Conservation (phyloP, 2,888 invertebrate genomes). For the Eumerus sabulonum region DNA sequence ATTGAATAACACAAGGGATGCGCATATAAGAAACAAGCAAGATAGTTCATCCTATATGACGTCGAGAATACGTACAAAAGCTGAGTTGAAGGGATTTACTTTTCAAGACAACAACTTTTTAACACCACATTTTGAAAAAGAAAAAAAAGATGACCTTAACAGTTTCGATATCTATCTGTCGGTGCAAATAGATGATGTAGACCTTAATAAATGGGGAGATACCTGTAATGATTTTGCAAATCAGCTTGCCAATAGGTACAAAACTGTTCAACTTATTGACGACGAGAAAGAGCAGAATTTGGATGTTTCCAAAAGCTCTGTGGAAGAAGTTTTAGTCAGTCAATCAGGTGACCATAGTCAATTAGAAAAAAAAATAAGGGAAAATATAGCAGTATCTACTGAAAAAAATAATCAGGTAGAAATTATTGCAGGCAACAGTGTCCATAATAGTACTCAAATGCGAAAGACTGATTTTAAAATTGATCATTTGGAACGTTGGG, state of each 20-base stretch:
- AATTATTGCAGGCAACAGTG: too few relatives aligned
- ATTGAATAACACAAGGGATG: too few relatives aligned
- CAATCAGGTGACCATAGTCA: too few relatives aligned
- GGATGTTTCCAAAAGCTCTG: not conserved
- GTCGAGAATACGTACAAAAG: conserved; percentile 91
- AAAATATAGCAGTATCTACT: too few relatives aligned
- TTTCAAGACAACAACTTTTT: conserved; percentile 69
- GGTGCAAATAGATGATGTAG: conserved; percentile 69
- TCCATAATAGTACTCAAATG: not conserved
- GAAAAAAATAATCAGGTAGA: too few relatives aligned
- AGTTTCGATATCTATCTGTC: conserved; percentile 34
- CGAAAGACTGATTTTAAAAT: conserved; percentile 5
- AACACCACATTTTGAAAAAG: conserved; percentile 29
- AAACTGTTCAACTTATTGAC: not conserved
- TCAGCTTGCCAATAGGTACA: conserved; percentile 80
- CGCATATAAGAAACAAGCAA: conserved; percentile 60
- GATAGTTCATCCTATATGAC: conserved; percentile 83
- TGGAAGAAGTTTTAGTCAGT: too few relatives aligned
- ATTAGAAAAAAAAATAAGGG: too few relatives aligned
- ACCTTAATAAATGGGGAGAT: conserved; percentile 81
- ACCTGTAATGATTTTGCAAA: conserved; percentile 90
- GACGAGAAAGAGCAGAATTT: not conserved
- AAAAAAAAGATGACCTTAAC: conserved; percentile 51
- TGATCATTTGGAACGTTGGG: too few relatives aligned
- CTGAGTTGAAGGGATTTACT: conserved; percentile 85